Conservation (phyloP, 2,888 invertebrate species). For the Zonitis immaculata region DNA sequence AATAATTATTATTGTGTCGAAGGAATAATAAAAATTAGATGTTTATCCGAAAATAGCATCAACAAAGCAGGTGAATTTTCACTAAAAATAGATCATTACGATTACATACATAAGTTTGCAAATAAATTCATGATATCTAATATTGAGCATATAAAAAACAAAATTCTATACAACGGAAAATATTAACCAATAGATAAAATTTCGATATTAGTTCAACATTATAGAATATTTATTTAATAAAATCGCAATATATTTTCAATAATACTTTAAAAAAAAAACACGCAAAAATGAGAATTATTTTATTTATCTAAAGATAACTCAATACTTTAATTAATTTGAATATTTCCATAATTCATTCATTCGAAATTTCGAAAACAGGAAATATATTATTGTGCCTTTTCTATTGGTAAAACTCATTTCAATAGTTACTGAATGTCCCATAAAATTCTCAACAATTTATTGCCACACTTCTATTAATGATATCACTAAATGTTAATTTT, state of each 20-base stretch:
- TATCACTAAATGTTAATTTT: too few relatives aligned
- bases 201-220: too few relatives aligned
- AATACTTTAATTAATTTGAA: background rate
- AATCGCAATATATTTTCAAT: background rate
- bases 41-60: conserved; percentile 25
- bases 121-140: background rate
- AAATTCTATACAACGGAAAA: conserved; percentile 10
- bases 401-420: background rate
- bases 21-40: conserved; percentile 9
- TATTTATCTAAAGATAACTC: background rate
- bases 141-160: background rate
- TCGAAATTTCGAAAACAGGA: too few relatives aligned
- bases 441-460: too few relatives aligned
- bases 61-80: conserved; percentile 32
- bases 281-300: background rate
- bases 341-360: background rate
- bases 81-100: conserved; percentile 20
- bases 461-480: too few relatives aligned
- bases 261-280: background rate
- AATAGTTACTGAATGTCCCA: background rate
- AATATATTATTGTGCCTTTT: background rate
- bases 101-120: background rate
- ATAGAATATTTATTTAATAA: too few relatives aligned
- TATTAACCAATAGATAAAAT: background rate
- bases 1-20: too few relatives aligned